phyloP scores from a whole-genome alignment of 2,888 invertebrate species.

The Phaedon cochleariae region DNA sequence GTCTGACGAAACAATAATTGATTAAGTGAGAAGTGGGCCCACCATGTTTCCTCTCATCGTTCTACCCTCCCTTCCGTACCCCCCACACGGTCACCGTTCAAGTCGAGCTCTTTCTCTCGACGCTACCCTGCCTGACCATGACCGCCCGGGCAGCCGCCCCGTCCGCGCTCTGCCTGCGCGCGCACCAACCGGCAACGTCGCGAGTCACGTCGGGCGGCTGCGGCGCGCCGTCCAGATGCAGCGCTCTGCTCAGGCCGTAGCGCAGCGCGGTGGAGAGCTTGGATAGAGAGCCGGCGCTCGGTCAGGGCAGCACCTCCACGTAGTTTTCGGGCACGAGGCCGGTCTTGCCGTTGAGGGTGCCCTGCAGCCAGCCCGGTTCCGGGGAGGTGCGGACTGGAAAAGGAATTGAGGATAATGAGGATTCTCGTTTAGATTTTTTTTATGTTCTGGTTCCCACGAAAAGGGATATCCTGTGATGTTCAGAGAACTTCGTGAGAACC shows the following conservation, averaged over 20 bases:
- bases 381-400: slow-evolving; percentile 84
- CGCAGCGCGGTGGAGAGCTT: slow-evolving; percentile 57
- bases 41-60: too few species aligned
- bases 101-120: slow-evolving; percentile 57
- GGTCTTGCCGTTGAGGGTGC: slow-evolving; percentile 88
- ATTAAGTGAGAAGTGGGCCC: too few species aligned
- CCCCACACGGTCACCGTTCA: too few species aligned
- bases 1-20: too few species aligned
- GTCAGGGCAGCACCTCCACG: slow-evolving; percentile 85
- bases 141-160: slow-evolving; percentile 48
- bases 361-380: slow-evolving; percentile 98
- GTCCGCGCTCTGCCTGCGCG: slow-evolving; percentile 57
- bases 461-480: too few species aligned
- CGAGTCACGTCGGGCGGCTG: slow-evolving; percentile 47
- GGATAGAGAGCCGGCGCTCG: slow-evolving; percentile 52
- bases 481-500: too few species aligned
- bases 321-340: slow-evolving; percentile 97
- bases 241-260: slow-evolving; percentile 56
- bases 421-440: too few species aligned
- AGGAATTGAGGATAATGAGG: slow-evolving; percentile 14
- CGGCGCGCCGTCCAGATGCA: slow-evolving; percentile 54
- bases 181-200: slow-evolving; percentile 42
- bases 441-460: too few species aligned
- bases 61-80: too few species aligned
- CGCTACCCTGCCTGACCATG: slow-evolving; percentile 48